phyloP scores from a whole-genome alignment of 2,797 vertebrate genomes.

The Neosilurus mollespiculum region DNA sequence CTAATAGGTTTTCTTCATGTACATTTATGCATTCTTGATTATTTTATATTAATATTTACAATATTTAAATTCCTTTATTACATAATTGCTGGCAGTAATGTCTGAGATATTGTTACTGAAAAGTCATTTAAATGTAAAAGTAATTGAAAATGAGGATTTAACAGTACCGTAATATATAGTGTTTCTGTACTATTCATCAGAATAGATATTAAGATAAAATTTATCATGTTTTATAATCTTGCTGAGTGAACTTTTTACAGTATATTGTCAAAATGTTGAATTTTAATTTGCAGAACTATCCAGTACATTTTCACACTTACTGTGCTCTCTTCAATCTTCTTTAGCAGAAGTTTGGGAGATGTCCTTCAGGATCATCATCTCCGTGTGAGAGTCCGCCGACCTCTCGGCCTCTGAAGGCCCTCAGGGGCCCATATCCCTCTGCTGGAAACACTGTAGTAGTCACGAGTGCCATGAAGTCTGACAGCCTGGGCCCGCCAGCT shows the following conservation, averaged over 20 bases:
- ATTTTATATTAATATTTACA: too few species aligned
- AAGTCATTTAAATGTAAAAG: not conserved
- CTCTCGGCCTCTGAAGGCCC: conserved; percentile 66
- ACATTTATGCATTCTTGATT: too few species aligned
- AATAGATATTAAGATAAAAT: not conserved
- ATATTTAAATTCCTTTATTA: too few species aligned
- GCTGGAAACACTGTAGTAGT: conserved; percentile 59
- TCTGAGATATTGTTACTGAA: not conserved
- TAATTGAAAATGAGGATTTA: not conserved
- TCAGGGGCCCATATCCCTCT: conserved; percentile 61
- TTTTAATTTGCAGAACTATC: not conserved
- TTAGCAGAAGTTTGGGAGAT: conserved; percentile 79
- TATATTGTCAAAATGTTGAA: not conserved
- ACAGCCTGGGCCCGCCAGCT: conserved; percentile 73
- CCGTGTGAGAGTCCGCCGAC: conserved; percentile 70
- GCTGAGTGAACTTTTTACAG: not conserved
- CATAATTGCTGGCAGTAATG: not conserved
- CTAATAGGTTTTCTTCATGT: too few species aligned
- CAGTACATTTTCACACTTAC: not conserved
- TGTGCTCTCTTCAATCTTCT: not conserved
- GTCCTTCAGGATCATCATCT: conserved; percentile 63
- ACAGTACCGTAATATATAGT: not conserved
- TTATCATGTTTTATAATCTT: not conserved
- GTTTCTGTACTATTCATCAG: not conserved
- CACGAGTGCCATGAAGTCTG: conserved; percentile 91